Evolutionary conservation across 1,140 invertebrate genomes (phyloP).

Genomic region (Drosophila bocqueti): DNA sequence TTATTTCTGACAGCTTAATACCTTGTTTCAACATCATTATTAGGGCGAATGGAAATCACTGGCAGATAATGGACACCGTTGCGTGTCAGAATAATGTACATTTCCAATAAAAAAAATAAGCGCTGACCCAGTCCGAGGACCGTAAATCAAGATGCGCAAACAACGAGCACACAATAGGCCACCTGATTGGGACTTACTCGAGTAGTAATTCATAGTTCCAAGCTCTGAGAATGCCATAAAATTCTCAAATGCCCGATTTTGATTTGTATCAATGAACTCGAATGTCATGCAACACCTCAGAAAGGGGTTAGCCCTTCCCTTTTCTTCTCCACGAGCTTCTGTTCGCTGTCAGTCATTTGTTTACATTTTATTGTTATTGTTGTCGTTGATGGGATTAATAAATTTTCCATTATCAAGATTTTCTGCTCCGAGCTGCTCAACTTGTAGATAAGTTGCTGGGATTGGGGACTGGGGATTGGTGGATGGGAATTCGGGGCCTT

Average conservation of each 20-base stretch:
- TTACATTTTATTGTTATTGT: constrained; percentile 84
- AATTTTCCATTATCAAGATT: constrained; percentile 82
- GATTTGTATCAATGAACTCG: constrained; percentile 74
- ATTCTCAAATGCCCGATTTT: constrained; percentile 67
- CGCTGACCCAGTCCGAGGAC: constrained; percentile 7
- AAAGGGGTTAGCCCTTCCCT: constrained; percentile 40
- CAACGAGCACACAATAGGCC: constrained; percentile 9
- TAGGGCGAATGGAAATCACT: constrained; percentile 64
- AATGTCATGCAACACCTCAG: constrained; percentile 70
- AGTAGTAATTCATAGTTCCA: constrained; percentile 70
- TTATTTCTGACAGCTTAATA: constrained; percentile 77
- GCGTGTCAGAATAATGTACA: constrained; percentile 64
- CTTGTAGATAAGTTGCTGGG: constrained; percentile 53
- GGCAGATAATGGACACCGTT: constrained; percentile 66
- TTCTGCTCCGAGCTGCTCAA: constrained; percentile 52
- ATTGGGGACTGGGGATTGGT: neutral
- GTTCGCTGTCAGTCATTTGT: constrained; percentile 71
- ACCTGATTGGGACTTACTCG: constrained; percentile 68
- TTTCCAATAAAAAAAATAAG: constrained; percentile 59
- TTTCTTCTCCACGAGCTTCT: constrained; percentile 16
- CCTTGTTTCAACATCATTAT: constrained; percentile 55
- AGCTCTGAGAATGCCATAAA: constrained; percentile 65
- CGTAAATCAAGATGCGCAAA: constrained; percentile 25
- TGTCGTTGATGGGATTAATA: constrained; percentile 83
- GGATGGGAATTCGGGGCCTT: neutral